Evolutionary conservation across 1,140 invertebrate species (phyloP), one percentile per base, ranked within the genome.

Genomic region (Oryzaephilus surinamensis): DNA sequence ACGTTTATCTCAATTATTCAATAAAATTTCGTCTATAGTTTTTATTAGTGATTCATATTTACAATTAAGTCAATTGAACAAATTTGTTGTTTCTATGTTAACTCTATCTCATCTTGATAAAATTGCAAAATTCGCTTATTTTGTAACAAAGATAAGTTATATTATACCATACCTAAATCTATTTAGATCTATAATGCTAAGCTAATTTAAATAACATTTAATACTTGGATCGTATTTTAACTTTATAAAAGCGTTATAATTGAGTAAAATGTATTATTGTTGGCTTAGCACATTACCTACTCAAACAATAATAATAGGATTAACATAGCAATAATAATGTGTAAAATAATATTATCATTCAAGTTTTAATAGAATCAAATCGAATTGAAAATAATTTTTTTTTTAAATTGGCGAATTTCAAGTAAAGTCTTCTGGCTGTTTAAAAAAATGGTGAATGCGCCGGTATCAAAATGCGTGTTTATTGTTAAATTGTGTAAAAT

Each of bases 1-100:
- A n/a, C n/a, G n/a, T n/a, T n/a, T n/a, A n/a, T n/a, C 6, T 20
- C 36, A 38, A 11, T 38, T 38, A 38, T 38, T 18, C 13, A 38
- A 38, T 38, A 31, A 31, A 38, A 11, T 23, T 18, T 29, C 16
- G 6, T 30, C 21, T 20, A 38, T 28, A 13, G 24, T 17, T 38
- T 38, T 38, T 21, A 38, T 38, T 38, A 28, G 28, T 38, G 36
- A 38, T 29, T 38, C 36, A 38, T 18, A n/a, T n/a, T 10, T 32
- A 16, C 11, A 12, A 7, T n/a, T n/a, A 34, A 36, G n/a, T 15
- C 11, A 16, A 6, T 27, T 17, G 7, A 37, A 37, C 13, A 37
- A 37, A 4, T 1, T n/a, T 27, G n/a, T 27, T 27, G n/a, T 27
- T 27, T 4, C 14, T 4, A 13, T 27, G 14, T 5, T 23, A 23